phyloP scores from a whole-genome alignment of 53 echinoderm and acorn worm genomes.

The Actinopyga echinites region DNA sequence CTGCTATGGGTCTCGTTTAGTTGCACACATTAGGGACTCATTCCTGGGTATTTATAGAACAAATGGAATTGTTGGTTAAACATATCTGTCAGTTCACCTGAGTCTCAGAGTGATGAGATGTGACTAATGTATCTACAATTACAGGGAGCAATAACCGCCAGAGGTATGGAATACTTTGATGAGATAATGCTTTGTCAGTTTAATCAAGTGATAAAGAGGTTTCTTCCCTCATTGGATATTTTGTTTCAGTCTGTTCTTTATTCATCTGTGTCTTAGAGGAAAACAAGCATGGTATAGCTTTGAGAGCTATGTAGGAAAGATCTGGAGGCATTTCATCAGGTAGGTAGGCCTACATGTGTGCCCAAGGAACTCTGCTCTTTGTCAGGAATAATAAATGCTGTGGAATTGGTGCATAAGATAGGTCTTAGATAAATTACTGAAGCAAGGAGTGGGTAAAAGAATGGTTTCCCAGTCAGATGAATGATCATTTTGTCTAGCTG shows the following conservation, averaged over 20 bases:
- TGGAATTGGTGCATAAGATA: too few species aligned
- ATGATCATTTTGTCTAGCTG: too few species aligned
- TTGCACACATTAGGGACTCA: not conserved
- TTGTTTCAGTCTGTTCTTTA: not conserved
- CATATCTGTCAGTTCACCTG: conserved; percentile 18
- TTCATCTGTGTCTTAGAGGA: not conserved
- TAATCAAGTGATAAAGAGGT: not conserved
- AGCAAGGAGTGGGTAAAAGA: too few species aligned
- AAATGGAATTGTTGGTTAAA: not conserved
- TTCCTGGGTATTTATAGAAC: not conserved
- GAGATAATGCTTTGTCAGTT: not conserved
- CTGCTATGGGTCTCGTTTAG: too few species aligned
- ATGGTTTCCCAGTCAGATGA: too few species aligned
- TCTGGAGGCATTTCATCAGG: too few species aligned
- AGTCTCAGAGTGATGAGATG: not conserved
- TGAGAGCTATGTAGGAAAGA: too few species aligned
- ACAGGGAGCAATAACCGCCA: conserved; percentile 24
- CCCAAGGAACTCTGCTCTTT: too few species aligned
- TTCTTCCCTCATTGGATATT: not conserved
- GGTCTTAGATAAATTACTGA: too few species aligned
- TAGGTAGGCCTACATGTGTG: too few species aligned
- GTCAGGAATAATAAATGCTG: too few species aligned
- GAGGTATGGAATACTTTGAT: not conserved
- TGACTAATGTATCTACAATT: conserved; percentile 13
- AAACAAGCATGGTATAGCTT: too few species aligned